Evolutionary conservation across 2,797 vertebrate genomes (phyloP).

Genomic region (Galaxias olidus): DNA sequence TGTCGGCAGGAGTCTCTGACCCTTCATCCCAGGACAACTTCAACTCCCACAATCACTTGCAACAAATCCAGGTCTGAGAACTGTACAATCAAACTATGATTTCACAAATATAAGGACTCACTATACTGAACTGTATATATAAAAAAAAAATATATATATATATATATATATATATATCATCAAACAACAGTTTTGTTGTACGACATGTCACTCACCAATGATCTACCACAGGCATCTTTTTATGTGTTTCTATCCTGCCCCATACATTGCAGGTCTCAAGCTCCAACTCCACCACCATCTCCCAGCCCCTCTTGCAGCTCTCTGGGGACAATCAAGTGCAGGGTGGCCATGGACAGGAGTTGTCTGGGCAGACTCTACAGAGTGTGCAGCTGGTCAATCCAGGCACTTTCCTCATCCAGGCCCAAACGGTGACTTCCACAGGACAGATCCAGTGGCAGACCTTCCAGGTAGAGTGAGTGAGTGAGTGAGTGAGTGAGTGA

Average conservation of each 20-base stretch:
- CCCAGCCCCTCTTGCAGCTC: slow-evolving; percentile 88
- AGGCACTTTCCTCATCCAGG: slow-evolving; percentile 98
- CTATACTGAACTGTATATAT: no score
- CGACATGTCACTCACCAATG: no score
- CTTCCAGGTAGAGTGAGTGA: slow-evolving; percentile 79
- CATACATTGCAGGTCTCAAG: slow-evolving; percentile 82
- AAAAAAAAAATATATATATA: no score
- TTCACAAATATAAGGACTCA: no score
- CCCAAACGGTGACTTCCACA: slow-evolving; percentile 95
- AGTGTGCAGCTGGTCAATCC: slow-evolving; percentile 98
- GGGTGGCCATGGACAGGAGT: slow-evolving; percentile 83
- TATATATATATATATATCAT: no score
- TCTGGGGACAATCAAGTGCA: slow-evolving; percentile 81
- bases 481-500: neutral
- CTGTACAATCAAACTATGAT: no score
- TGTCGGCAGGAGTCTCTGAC: slow-evolving; percentile 86
- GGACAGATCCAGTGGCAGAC: slow-evolving; percentile 99
- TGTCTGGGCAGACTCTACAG: slow-evolving; percentile 89
- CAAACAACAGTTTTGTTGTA: neutral
- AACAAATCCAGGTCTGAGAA: slow-evolving; percentile 91
- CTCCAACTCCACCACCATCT: slow-evolving; percentile 83
- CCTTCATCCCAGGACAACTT: slow-evolving; percentile 80
- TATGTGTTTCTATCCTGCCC: neutral
- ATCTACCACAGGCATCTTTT: no score
- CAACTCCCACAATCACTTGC: slow-evolving; percentile 92